Base-by-base conservation (phyloP, 1,140 invertebrate species). In the Philopotamus ludificatus region DNA sequence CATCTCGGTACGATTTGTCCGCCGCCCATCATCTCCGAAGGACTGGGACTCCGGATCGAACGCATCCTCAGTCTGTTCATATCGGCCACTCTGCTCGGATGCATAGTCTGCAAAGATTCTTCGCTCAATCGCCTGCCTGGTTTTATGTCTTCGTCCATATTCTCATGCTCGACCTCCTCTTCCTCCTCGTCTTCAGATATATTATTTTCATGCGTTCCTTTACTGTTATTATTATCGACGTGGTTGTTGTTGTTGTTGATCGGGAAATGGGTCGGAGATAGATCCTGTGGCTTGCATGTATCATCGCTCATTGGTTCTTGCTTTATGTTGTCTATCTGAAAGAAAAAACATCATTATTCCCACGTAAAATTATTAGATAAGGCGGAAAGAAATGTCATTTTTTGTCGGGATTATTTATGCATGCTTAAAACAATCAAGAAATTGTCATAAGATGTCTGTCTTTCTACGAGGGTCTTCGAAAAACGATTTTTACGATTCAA, bases 241-340 rank as follows among this genome's bases (percentile, higher is more conserved):
- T 76, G 77, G 65, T 77, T 81, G 60, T 82, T 80, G 63, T 80
- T 81, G 63, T 82, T 82, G 60, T 79, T 81, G 21, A 76, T 74
- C 39, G 78, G 77, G 58, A 77, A 80, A 44, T 76, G 76, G 42
- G 76, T 77, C 2, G 79, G 79, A 3, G 79, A 80, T 16, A 66
- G 57, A 60, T 73, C 72, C 25, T 72, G 69, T 28, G 74, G 73
- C 15, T 80, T 79, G n/a, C 76, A 73, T 53, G 80, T 80, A 63
- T 78, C 79, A 65, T 82, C 76, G 72, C 80, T 81, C 45, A 76
- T 73, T 39, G 81, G 80, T 69, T 84, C 82, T 70, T 84, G 81
- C 71, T 81, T 81, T 51, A 81, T 81, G 59, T 81, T 78, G 71
- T 79, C 77, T 66, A 79, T 76, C 68, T 71, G 65, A 39, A 67